These are phyloP conservation scores for Bubalus kerabau DNA, from an alignment of 2,113 vertebrate species.

Conservation along the genomic window DNA sequence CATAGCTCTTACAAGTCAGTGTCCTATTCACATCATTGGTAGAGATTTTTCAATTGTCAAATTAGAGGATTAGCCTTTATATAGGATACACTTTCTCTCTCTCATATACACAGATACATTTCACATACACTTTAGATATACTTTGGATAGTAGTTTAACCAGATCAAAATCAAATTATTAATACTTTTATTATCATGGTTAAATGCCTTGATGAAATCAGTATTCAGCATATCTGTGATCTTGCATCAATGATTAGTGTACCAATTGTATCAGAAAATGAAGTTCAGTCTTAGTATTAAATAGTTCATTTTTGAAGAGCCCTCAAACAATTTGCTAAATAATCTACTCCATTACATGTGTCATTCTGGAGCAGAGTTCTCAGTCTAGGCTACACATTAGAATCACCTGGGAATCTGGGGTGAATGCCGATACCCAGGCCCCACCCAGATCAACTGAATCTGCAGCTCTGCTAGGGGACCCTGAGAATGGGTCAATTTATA, in stretches of 20 bases:
- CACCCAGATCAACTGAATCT: not conserved
- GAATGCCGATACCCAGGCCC: not conserved
- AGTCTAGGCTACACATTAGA: not conserved
- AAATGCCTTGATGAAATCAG: not conserved
- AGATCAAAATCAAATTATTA: not conserved
- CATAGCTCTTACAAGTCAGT: not conserved
- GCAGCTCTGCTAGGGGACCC: not conserved
- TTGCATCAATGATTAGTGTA: not conserved
- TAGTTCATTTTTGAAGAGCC: not conserved
- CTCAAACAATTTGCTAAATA: not conserved
- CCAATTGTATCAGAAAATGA: not conserved
- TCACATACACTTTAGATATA: not conserved
- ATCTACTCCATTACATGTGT: not conserved
- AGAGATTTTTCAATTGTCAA: not conserved
- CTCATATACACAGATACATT: not conserved
- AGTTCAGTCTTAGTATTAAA: not conserved
- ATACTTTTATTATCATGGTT: not conserved
- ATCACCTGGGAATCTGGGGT: not conserved
- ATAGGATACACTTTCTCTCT: not conserved
- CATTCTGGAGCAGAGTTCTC: not conserved
- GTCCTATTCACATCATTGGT: not conserved
- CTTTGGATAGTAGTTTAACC: not conserved
- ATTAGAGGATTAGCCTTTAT: not conserved
- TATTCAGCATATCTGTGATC: not conserved
- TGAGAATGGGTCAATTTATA: not conserved